A percentile compares a stretch with the other conserved stretches of the same genome.
These are phyloP conservation scores for Minunthozetes semirufus DNA, from an alignment of 2,888 invertebrate genomes.

Conservation along the genomic window DNA sequence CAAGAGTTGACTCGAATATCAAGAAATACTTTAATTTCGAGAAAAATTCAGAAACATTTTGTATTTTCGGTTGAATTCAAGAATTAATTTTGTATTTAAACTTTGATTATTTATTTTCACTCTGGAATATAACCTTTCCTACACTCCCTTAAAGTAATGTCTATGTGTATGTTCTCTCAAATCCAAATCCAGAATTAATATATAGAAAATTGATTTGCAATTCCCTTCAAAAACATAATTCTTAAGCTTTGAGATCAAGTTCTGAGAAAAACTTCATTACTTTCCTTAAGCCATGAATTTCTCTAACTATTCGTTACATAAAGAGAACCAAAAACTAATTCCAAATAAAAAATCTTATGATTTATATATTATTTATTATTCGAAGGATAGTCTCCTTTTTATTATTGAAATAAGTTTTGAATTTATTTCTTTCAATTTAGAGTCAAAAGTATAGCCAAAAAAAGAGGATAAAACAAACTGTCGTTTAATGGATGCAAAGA, in stretches of 20 bases:
- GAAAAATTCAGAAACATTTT: background rate
- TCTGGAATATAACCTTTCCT: background rate
- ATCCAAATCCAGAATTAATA: background rate
- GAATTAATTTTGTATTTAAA: background rate
- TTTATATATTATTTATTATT: background rate
- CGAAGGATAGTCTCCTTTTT: background rate
- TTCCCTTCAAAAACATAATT: background rate
- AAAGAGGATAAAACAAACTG: background rate
- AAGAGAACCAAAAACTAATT: background rate
- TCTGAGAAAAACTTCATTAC: background rate
- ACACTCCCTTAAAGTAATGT: background rate
- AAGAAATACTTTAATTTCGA: background rate
- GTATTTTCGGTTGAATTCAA: background rate
- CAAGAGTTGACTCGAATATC: background rate
- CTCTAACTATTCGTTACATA: background rate
- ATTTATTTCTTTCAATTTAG: background rate
- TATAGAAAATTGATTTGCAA: background rate
- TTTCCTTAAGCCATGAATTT: conserved; percentile 7
- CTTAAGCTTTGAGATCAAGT: background rate
- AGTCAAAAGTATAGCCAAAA: background rate
- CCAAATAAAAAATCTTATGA: background rate
- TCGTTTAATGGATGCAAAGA: background rate
- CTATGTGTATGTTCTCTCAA: background rate
- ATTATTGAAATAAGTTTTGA: conserved; percentile 13
- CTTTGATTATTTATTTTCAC: conserved; percentile 14